Conservation (phyloP, 1,140 invertebrate species). For the Heterodera carotae region DNA sequence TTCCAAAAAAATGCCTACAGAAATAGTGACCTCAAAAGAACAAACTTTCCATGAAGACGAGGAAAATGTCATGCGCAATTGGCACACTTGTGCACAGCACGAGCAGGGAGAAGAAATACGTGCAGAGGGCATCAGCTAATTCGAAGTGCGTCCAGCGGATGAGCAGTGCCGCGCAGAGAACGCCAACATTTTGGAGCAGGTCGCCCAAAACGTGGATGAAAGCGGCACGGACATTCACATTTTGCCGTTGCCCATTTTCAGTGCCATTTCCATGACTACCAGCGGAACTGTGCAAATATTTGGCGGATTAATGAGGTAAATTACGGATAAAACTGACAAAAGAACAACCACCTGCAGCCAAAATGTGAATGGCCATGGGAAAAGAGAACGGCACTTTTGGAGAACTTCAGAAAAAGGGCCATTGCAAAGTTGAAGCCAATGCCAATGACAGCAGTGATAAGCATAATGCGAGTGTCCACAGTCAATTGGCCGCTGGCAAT, state of each 20-base stretch:
- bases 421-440: constrained; percentile 82
- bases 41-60: constrained; percentile 37
- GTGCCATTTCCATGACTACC: background rate
- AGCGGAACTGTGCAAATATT: background rate
- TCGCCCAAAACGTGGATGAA: constrained; percentile 96
- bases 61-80: constrained; percentile 34
- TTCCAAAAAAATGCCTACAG: too few relatives aligned
- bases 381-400: constrained; percentile 84
- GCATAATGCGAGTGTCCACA: constrained; percentile 86
- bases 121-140: constrained; percentile 96
- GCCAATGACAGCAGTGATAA: constrained; percentile 87
- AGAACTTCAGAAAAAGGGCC: constrained; percentile 28
- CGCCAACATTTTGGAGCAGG: constrained; percentile 92
- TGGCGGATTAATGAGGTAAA: background rate
- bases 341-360: background rate
- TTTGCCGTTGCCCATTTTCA: constrained; percentile 64
- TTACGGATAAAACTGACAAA: background rate
- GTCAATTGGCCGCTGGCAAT: constrained; percentile 81
- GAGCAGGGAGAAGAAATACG: constrained; percentile 90
- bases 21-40: constrained; percentile 5
- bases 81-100: constrained; percentile 72
- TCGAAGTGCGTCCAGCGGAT: constrained; percentile 66
- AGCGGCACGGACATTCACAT: constrained; percentile 94
- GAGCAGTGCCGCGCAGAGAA: constrained; percentile 86
- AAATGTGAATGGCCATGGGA: constrained; percentile 30